Evolutionary conservation across 2,113 vertebrate genomes (phyloP).

Genomic region (Odontesthes bonariensis): DNA sequence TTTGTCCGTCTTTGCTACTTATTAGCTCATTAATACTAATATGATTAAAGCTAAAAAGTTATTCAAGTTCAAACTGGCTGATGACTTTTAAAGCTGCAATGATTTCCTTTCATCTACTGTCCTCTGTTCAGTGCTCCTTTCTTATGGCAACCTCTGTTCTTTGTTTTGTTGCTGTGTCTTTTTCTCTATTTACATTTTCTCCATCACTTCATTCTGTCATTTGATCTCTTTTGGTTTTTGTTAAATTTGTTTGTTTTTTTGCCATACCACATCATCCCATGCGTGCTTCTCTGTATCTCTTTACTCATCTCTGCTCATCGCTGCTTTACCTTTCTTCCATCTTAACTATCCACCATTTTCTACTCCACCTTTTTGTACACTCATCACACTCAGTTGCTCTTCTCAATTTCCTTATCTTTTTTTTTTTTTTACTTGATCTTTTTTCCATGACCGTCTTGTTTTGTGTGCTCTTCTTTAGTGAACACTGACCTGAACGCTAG

Average conservation of each 20-base stretch:
- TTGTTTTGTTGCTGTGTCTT: not conserved
- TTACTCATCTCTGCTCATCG: not conserved
- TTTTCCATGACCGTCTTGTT: constrained; percentile 1
- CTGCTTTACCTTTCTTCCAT: not conserved
- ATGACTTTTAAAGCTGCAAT: not conserved
- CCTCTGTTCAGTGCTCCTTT: not conserved
- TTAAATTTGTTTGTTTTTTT: not conserved
- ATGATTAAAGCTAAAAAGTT: not conserved
- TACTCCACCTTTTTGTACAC: no score
- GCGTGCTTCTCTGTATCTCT: not conserved
- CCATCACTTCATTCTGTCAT: not conserved
- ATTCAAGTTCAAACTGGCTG: not conserved
- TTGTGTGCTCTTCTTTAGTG: not conserved
- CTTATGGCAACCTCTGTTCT: not conserved
- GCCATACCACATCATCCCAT: no score
- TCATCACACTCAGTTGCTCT: not conserved
- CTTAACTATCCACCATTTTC: not conserved
- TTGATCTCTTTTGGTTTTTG: not conserved
- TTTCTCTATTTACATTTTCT: no score
- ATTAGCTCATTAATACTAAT: not conserved
- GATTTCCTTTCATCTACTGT: not conserved
- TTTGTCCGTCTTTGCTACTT: not conserved
- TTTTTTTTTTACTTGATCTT: not conserved
- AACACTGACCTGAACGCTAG: not conserved
- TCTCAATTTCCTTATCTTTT: not conserved